phyloP scores from a whole-genome alignment of 2,113 vertebrate species.

The Urocitellus parryii region DNA sequence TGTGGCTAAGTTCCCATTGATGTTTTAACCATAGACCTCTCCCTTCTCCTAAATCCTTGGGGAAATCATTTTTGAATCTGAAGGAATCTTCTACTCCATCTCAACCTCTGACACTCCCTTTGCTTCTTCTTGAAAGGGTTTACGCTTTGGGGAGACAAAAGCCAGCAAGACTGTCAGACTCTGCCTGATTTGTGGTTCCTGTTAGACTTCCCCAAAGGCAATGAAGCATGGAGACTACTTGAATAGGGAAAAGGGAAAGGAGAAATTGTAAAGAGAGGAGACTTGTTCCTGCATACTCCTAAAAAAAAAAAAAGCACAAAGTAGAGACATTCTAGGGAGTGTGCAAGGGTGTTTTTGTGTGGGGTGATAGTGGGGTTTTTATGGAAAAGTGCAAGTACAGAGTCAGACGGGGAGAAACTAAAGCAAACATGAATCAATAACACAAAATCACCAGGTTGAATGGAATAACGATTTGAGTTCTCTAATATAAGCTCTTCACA shows the following conservation, averaged over 20 bases:
- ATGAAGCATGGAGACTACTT: neutral
- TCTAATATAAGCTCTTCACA: neutral
- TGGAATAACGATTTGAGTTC: neutral
- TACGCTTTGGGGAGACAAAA: slow-evolving; percentile 25
- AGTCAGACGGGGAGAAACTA: neutral
- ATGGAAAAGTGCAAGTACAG: neutral
- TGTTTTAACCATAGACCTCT: neutral
- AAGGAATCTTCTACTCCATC: neutral
- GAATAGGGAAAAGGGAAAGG: neutral
- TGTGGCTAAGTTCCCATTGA: neutral
- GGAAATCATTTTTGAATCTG: neutral
- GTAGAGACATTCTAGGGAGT: neutral
- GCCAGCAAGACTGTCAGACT: neutral
- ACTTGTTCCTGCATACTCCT: neutral
- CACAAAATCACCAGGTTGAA: neutral
- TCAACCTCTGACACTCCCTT: neutral
- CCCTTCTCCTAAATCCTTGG: neutral
- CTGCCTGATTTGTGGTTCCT: neutral
- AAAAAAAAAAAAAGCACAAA: neutral
- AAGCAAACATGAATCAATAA: neutral
- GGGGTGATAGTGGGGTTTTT: neutral
- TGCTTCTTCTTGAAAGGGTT: neutral
- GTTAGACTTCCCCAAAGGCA: neutral
- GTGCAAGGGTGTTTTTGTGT: neutral
- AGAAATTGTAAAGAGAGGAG: neutral